Evolutionary conservation across 2,888 invertebrate species (phyloP).

Genomic region (Pycnomerus fuliginosus): DNA sequence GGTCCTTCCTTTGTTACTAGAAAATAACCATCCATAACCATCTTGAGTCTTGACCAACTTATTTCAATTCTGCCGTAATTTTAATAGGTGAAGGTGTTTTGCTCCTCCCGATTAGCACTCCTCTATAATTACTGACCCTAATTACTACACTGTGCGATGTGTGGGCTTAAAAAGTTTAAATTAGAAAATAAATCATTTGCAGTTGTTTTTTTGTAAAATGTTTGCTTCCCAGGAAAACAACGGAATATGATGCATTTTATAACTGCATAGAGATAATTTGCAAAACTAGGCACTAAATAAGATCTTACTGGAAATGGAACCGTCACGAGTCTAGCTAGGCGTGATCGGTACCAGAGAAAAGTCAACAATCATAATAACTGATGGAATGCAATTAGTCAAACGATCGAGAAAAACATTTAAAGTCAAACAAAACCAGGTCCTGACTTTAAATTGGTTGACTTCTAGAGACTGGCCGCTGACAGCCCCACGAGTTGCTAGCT

Average conservation of each 20-base stretch:
- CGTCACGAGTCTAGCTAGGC: constrained; percentile 42
- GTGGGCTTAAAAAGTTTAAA: constrained; percentile 13
- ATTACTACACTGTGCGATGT: constrained; percentile 14
- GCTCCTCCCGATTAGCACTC: constrained; percentile 20
- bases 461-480: too few relatives aligned
- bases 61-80: constrained; percentile 13
- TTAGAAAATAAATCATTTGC: constrained; percentile 13
- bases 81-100: constrained; percentile 15
- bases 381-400: constrained; percentile 6
- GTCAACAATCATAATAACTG: constrained; percentile 6
- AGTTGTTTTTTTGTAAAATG: constrained; percentile 3
- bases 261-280: constrained; percentile 30
- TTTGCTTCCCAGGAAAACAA: constrained; percentile 7
- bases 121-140: constrained; percentile 21
- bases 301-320: constrained; percentile 37
- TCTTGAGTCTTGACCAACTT: too few relatives aligned
- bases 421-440: too few relatives aligned
- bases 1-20: too few relatives aligned
- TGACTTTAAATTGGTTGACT: too few relatives aligned
- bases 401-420: too few relatives aligned
- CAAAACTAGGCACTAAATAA: constrained; percentile 37
- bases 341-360: constrained; percentile 31
- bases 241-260: constrained; percentile 13
- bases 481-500: not conserved
- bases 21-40: too few relatives aligned